These are phyloP conservation scores for Siniperca knerii DNA, from an alignment of 2,113 vertebrate genomes.

Conservation along the genomic window DNA sequence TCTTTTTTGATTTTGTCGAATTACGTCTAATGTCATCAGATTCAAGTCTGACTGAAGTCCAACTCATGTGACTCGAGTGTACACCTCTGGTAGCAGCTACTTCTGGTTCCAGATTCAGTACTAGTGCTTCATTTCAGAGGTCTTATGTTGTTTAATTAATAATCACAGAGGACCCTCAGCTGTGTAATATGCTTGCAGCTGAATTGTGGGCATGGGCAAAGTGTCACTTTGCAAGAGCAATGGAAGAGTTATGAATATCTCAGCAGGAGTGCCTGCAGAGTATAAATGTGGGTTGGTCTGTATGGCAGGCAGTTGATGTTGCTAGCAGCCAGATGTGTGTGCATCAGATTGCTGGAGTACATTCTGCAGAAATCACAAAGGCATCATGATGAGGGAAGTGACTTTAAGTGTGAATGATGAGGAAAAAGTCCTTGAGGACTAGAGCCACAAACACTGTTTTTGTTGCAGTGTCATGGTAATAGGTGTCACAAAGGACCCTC, in stretches of 20 bases:
- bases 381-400: slow-evolving; percentile 19
- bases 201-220: slow-evolving; percentile 1
- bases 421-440: slow-evolving; percentile 25
- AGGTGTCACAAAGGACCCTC: slow-evolving; percentile 29
- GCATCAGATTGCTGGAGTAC: slow-evolving; percentile 21
- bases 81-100: background rate
- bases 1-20: background rate
- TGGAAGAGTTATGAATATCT: slow-evolving; percentile 36
- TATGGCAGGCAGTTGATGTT: slow-evolving; percentile 37
- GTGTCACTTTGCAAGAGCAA: slow-evolving; percentile 34
- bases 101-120: background rate
- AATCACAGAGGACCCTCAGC: slow-evolving; percentile 13
- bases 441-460: slow-evolving; percentile 46
- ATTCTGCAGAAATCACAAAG: slow-evolving; percentile 48
- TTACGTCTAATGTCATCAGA: slow-evolving; percentile 1
- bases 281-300: slow-evolving; percentile 39
- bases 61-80: background rate
- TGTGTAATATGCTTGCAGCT: slow-evolving; percentile 10
- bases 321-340: slow-evolving; percentile 50
- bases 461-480: slow-evolving; percentile 36
- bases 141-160: background rate
- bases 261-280: slow-evolving; percentile 32
- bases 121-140: background rate
- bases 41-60: background rate
- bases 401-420: slow-evolving; percentile 48